These are phyloP conservation scores for Heteractis magnifica DNA, from an alignment of 92 coral and sea anemone genomes.

Conservation along the genomic window DNA sequence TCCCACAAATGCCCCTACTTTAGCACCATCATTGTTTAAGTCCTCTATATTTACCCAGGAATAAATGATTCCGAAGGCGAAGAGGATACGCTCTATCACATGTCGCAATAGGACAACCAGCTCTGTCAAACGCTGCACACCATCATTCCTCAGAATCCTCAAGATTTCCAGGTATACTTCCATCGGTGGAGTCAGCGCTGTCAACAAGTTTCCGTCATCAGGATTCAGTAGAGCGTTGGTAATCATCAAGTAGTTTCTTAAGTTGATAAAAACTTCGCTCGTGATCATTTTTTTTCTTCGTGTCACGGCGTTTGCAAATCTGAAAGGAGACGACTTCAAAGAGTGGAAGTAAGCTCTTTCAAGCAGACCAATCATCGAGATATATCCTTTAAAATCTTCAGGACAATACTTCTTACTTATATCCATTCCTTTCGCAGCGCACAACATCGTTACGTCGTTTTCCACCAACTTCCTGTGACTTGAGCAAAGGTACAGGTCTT, in stretches of 20 bases:
- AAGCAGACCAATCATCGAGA: slow-evolving; percentile 35
- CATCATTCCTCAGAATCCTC: slow-evolving; percentile 10
- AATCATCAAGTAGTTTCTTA: slow-evolving; percentile 69
- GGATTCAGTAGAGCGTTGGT: slow-evolving; percentile 78
- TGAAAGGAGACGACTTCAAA: neutral
- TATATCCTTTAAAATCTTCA: slow-evolving; percentile 39
- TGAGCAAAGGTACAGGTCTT: slow-evolving; percentile 69
- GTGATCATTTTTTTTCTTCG: slow-evolving; percentile 10
- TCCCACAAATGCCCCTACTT: slow-evolving; percentile 64
- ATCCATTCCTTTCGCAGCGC: slow-evolving; percentile 37
- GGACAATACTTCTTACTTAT: neutral
- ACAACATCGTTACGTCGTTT: slow-evolving; percentile 25
- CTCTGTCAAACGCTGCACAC: slow-evolving; percentile 19
- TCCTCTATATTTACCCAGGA: slow-evolving; percentile 61
- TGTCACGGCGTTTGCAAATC: no score
- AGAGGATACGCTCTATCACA: slow-evolving; percentile 57
- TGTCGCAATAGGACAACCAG: slow-evolving; percentile 42
- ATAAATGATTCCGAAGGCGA: slow-evolving; percentile 76
- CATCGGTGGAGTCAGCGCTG: slow-evolving; percentile 44
- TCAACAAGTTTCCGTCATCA: slow-evolving; percentile 28
- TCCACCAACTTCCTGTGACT: slow-evolving; percentile 40
- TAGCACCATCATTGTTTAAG: slow-evolving; percentile 47
- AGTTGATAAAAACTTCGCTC: slow-evolving; percentile 59
- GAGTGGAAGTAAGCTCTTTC: slow-evolving; percentile 27
- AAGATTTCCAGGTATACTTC: slow-evolving; percentile 38